phyloP scores from a whole-genome alignment of 1,140 invertebrate genomes.

The Philaenus spumarius region DNA sequence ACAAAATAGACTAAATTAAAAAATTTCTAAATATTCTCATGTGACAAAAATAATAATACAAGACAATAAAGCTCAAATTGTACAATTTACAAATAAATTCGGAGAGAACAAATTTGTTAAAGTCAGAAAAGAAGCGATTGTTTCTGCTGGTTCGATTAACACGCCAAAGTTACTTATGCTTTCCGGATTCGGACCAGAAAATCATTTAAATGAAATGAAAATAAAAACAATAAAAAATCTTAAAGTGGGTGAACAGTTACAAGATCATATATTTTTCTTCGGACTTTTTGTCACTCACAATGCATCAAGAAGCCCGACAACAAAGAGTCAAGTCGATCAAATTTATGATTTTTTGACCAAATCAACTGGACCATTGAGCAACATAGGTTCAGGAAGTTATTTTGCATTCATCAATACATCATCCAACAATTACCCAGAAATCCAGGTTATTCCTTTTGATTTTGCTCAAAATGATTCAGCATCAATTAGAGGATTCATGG shows the following conservation, averaged over 20 bases:
- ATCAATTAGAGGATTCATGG: too few species aligned
- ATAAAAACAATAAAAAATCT: slow-evolving; percentile 63
- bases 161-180: slow-evolving; percentile 76
- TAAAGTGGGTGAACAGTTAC: slow-evolving; percentile 72
- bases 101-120: slow-evolving; percentile 41
- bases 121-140: slow-evolving; percentile 52
- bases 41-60: slow-evolving; percentile 56
- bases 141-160: slow-evolving; percentile 72
- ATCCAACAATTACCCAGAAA: too few species aligned
- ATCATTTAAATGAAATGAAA: slow-evolving; percentile 59
- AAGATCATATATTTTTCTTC: slow-evolving; percentile 62
- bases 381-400: too few species aligned
- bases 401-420: too few species aligned
- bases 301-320: too few species aligned
- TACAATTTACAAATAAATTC: slow-evolving; percentile 28
- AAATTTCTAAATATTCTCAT: slow-evolving; percentile 46
- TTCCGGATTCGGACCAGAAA: slow-evolving; percentile 72
- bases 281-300: too few species aligned
- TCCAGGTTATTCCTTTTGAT: too few species aligned
- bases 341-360: too few species aligned
- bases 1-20: slow-evolving; percentile 51
- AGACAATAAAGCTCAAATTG: slow-evolving; percentile 47
- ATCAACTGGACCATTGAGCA: too few species aligned
- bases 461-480: too few species aligned
- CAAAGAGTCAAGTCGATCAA: too few species aligned